Conservation (phyloP, 2,797 vertebrate genomes). For the Poeciliopsis turneri region DNA sequence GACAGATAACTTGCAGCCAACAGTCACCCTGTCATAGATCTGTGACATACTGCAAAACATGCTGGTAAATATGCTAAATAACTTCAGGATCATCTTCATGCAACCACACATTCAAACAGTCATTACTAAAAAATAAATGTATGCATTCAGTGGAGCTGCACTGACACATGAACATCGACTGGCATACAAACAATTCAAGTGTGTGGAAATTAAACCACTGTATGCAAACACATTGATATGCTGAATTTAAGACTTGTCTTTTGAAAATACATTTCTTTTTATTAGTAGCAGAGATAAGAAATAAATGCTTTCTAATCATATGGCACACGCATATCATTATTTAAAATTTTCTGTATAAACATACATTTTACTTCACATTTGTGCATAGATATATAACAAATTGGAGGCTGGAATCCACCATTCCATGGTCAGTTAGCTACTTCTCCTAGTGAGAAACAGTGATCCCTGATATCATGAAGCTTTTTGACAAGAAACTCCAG, state of each 20-base stretch:
- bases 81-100: neutral
- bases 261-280: conserved; percentile 14
- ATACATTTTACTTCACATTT: neutral
- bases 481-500: neutral
- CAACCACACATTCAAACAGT: neutral
- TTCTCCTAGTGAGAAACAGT: neutral
- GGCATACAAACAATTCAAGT: neutral
- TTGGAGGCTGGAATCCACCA: neutral
- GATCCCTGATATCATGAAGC: neutral
- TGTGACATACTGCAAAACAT: neutral
- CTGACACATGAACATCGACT: neutral
- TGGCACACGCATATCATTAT: neutral
- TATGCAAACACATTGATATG: neutral
- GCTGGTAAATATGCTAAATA: neutral
- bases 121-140: neutral
- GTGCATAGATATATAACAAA: neutral
- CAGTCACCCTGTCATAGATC: conserved; percentile 19
- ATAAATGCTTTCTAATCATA: conserved; percentile 31
- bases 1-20: conserved; percentile 26
- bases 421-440: neutral
- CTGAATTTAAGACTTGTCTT: conserved; percentile 24
- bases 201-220: neutral
- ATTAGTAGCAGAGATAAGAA: conserved; percentile 13
- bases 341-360: neutral
- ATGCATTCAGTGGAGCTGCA: neutral